Percentiles rank a stretch among this genome's conserved stretches.
phyloP scores from a whole-genome alignment of 2,888 invertebrate genomes.

The Odontocolon sp. region DNA sequence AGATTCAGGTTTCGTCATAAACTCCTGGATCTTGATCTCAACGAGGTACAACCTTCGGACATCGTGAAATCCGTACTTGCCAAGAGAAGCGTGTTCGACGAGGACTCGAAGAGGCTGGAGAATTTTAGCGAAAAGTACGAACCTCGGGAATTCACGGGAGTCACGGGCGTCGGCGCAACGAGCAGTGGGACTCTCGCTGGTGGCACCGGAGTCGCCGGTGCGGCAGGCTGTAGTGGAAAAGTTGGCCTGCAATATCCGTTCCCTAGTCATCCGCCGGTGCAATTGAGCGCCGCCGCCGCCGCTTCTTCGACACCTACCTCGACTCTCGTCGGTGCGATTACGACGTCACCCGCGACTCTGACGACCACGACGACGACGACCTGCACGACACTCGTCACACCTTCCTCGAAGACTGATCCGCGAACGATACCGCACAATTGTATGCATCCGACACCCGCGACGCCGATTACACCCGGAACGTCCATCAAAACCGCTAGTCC shows the following conservation, averaged over 20 bases:
- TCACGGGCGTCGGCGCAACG: slow-evolving; percentile 68
- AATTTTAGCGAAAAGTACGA: slow-evolving; percentile 93
- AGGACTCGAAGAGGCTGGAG: slow-evolving; percentile 95
- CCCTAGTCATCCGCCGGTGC: slow-evolving; percentile 88
- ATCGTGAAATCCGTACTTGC: slow-evolving; percentile 96
- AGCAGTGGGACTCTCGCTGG: slow-evolving; percentile 63
- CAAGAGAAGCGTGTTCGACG: slow-evolving; percentile 97
- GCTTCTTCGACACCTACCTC: slow-evolving; percentile 67
- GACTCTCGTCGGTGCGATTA: slow-evolving; percentile 52
- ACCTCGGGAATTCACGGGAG: slow-evolving; percentile 83
- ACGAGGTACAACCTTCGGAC: slow-evolving; percentile 94
- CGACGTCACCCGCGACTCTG: slow-evolving; percentile 59
- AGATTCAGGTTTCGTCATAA: slow-evolving; percentile 86
- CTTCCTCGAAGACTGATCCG: slow-evolving; percentile 71
- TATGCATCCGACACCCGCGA: slow-evolving; percentile 75
- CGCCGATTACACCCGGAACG: slow-evolving; percentile 76
- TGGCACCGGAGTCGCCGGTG: slow-evolving; percentile 61
- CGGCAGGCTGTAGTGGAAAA: slow-evolving; percentile 80
- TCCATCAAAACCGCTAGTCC: slow-evolving; percentile 70
- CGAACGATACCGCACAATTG: slow-evolving; percentile 72
- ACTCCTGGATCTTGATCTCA: slow-evolving; percentile 89
- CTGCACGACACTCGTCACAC: slow-evolving; percentile 54
- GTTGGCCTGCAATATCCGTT: slow-evolving; percentile 88
- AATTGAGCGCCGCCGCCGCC: slow-evolving; percentile 74
- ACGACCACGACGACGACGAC: slow-evolving; percentile 61